Percentiles rank a stretch among this genome's conserved stretches.
Conservation (phyloP, 1,140 invertebrate genomes). For the Cephus cinctus region DNA sequence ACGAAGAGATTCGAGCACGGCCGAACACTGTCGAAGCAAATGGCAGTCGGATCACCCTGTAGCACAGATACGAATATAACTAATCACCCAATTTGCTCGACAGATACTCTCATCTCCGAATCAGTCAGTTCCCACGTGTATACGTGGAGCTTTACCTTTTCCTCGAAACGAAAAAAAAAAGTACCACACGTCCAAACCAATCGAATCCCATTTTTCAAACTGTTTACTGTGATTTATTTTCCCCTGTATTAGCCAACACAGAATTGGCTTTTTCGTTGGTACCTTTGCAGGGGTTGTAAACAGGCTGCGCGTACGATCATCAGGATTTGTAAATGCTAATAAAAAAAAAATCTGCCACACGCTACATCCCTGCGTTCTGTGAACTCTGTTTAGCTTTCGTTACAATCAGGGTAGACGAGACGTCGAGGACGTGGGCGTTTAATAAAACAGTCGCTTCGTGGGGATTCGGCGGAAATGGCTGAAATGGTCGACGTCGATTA, state of each 20-base stretch:
- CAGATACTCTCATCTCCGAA: constrained; percentile 22
- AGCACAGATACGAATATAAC: constrained; percentile 32
- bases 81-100: constrained; percentile 42
- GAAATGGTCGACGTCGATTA: too few species aligned
- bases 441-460: too few species aligned
- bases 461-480: too few species aligned
- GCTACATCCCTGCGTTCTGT: too few species aligned
- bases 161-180: too few species aligned
- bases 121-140: constrained; percentile 6
- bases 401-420: too few species aligned
- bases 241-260: constrained; percentile 19
- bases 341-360: too few species aligned
- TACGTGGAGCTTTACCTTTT: not conserved
- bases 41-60: constrained; percentile 7
- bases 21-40: not conserved
- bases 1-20: constrained; percentile 7
- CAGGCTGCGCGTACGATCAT: too few species aligned
- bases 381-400: too few species aligned
- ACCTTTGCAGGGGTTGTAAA: too few species aligned
- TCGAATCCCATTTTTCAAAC: constrained; percentile 13
- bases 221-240: constrained; percentile 24
- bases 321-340: too few species aligned
- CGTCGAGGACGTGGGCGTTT: too few species aligned
- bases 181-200: constrained; percentile 12
- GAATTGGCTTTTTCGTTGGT: constrained; percentile 22